Percentiles rank a stretch among this genome's conserved stretches.
Conservation (phyloP, 1,140 invertebrate genomes). For the Vanessa atalanta region DNA sequence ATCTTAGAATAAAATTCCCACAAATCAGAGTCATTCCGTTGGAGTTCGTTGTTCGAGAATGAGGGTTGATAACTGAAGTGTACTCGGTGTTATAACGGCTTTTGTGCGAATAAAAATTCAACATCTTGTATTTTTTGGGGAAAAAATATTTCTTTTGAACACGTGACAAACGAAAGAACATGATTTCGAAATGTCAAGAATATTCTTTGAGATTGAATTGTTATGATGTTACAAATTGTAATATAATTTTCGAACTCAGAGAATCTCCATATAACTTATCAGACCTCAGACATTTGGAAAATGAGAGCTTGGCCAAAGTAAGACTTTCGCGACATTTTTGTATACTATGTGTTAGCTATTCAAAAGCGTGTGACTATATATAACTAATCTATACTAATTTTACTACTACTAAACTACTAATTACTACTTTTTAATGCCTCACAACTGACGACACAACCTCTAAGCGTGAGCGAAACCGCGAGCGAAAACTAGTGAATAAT, state of each 20-base stretch:
- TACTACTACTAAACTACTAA: too few relatives aligned
- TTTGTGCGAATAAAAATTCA: slow-evolving; percentile 2
- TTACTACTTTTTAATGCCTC: too few relatives aligned
- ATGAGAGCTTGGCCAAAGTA: too few relatives aligned
- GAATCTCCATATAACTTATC: background rate
- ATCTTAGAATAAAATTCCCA: background rate
- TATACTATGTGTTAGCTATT: too few relatives aligned
- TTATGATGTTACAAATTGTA: background rate
- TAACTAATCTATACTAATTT: too few relatives aligned
- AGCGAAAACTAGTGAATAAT: too few relatives aligned
- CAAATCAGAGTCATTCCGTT: background rate
- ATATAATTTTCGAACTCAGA: background rate
- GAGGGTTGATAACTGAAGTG: slow-evolving; percentile 1
- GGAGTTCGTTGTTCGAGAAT: background rate
- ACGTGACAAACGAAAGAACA: background rate
- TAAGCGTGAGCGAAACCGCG: too few relatives aligned
- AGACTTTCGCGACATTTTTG: too few relatives aligned
- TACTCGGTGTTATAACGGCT: background rate
- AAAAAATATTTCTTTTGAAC: background rate
- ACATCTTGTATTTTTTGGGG: background rate
- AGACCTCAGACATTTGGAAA: too few relatives aligned
- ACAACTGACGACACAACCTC: too few relatives aligned
- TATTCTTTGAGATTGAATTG: background rate
- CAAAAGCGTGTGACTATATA: too few relatives aligned
- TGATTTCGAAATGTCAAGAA: background rate